Base-by-base conservation (phyloP, 2,888 invertebrate genomes). In the Epirrhoe alternata region DNA sequence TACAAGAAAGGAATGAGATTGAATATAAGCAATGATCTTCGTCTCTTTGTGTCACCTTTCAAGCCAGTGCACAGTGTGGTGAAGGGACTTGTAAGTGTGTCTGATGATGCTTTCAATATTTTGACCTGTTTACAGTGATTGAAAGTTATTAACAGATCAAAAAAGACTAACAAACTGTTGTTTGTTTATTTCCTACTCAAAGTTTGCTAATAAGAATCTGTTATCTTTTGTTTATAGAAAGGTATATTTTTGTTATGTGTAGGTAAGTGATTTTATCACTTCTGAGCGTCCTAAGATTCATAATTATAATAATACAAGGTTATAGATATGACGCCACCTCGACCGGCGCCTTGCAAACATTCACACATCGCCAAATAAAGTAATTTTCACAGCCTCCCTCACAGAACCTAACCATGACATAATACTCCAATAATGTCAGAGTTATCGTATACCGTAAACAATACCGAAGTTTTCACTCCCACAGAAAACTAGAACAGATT, bases 381-480 rank as follows among this genome's bases (percentile, higher is more conserved):
- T 65, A 66, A 81, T 86, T 85, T 79, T 69, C 73, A 69, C 51
- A 53, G 38, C 69, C 74, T 75, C 74, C 69, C 74, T 75, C 74
- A 65, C 67, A 71, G 62, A 62, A 52, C 31, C 61, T 62, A 68
- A 64, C 77, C 83, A 86, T 90, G 90, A 90, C 90, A 88, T 90
- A 89, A 89, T 84, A 77, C 78, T 61, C 73, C 76, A 75, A 80
- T 84, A 83, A 77, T 77, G 71, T 74, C 73, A 54, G 72, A 77
- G 72, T 78, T 80, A 81, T 80, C 76, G 70, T 71, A 67, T 62
- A 70, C 74, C 71, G 80, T 83, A 85, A 87, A 87, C 84, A 87
- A 84, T 84, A 83, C 81, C 75, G 66, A 77, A 79, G 70, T 77
- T 82, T 79, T 76, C 69, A 87, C 86, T 86, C 86, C 88, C 87